Percentiles rank a stretch among this genome's conserved stretches.
Evolutionary conservation across 2,888 invertebrate species (phyloP).

Genomic region (Aspidapion aeneum): DNA sequence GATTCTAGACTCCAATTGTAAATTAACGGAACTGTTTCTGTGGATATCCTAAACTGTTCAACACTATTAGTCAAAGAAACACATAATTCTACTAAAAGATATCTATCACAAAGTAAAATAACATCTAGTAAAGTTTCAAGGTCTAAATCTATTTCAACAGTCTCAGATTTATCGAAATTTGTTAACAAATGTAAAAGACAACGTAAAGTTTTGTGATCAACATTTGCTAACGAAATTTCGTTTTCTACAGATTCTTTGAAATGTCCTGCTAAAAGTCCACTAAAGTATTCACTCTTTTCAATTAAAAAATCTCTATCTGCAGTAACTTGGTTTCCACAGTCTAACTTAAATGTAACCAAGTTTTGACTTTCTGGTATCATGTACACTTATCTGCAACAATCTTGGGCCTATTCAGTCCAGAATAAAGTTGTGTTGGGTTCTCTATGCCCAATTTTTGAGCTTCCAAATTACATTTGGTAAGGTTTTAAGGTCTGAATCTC

Average conservation of each 20-base stretch:
- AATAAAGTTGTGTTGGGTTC: conserved; percentile 28
- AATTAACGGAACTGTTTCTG: conserved; percentile 53
- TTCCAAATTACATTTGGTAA: conserved; percentile 53
- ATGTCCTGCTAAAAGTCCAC: conserved; percentile 67
- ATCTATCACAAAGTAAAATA: no score
- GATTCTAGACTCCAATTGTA: no score
- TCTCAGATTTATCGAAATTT: no score
- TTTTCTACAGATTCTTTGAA: no score
- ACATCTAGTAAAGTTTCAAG: no score
- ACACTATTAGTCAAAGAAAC: conserved; percentile 52
- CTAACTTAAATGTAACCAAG: conserved; percentile 59
- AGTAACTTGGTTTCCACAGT: conserved; percentile 60
- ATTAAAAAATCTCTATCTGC: no score
- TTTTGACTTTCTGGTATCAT: conserved; percentile 23
- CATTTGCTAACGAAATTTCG: no score
- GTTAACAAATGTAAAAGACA: no score
- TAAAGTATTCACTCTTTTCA: no score
- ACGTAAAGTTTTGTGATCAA: no score
- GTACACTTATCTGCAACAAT: conserved; percentile 37
- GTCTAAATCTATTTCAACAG: no score
- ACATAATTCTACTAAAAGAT: conserved; percentile 55
- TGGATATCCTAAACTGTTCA: conserved; percentile 52
- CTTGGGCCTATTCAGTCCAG: conserved; percentile 46
- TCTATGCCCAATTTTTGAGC: conserved; percentile 36
- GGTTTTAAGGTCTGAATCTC: conserved; percentile 42